Evolutionary conservation across 2,888 invertebrate genomes (phyloP), one percentile per base, ranked within the genome.

Genomic region (Diplolepis rosae): DNA sequence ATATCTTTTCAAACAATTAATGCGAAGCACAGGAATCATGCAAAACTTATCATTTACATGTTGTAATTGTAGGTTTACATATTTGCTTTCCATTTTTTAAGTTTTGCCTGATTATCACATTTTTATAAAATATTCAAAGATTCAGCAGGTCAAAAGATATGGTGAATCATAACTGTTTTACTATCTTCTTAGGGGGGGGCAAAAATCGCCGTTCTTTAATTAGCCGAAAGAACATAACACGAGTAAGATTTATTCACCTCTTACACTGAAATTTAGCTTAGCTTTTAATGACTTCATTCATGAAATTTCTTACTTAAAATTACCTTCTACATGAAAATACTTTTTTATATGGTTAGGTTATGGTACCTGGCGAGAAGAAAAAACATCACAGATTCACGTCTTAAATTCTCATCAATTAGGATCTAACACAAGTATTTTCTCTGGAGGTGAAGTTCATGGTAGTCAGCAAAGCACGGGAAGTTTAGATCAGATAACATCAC

Each of bases 361-460:
- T 81, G 95, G 94, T 1, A 93, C 94, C 0, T 87, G 95, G 65
- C 92, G 93, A 73, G 95, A 95, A 83, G 93, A 93, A 72, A 88
- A 91, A 68, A 89, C 91, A 68, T 90, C 91, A 0, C 87, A 88
- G 61, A 87, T 87, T 69, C 84, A 84, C 48, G 89, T 86, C 22
- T 85, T 85, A 2, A 85, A 87, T 70, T 84, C 87, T 7, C 88
- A 89, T 70, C 90, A 90, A 76, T 83, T 93, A 76, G 95, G 94
- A 0, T 95, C 95, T 0, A 92, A 95, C 82, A 92, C 92, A 1
- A 91, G 91, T 76, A 89, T 91, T 22, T 85, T 90, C 86, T 83
- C 91, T 2, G 88, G 82, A 39, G 85, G 83, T 39, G 75, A 82
- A 13, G 86, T 80, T 11, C 88, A 88, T 50, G 88, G 85, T 13